Conservation (phyloP, 2,797 vertebrate species). For the Nannoperca australis region DNA sequence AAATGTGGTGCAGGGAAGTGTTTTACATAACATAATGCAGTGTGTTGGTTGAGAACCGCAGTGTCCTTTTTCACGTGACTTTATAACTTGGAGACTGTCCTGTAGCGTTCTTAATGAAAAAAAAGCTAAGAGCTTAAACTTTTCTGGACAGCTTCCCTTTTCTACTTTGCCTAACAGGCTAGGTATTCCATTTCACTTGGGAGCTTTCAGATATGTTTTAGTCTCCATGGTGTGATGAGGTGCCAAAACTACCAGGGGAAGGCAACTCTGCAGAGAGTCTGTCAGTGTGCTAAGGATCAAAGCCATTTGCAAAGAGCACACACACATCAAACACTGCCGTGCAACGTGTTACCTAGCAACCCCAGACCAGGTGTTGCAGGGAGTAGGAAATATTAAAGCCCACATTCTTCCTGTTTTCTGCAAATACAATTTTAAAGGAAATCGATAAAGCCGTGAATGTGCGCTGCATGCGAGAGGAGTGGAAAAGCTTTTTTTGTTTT, state of each 20-base stretch:
- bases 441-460: slow-evolving; percentile 76
- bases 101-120: slow-evolving; percentile 62
- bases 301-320: slow-evolving; percentile 83
- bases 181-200: slow-evolving; percentile 77
- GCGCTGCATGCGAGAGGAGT: slow-evolving; percentile 56
- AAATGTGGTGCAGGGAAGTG: slow-evolving; percentile 31
- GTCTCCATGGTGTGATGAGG: slow-evolving; percentile 77
- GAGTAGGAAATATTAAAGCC: slow-evolving; percentile 78
- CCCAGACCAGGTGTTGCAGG: slow-evolving; percentile 81
- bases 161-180: slow-evolving; percentile 79
- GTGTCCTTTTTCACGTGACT: slow-evolving; percentile 37
- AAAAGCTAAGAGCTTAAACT: slow-evolving; percentile 69
- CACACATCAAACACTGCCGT: slow-evolving; percentile 79
- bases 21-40: slow-evolving; percentile 20
- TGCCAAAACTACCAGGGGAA: slow-evolving; percentile 80
- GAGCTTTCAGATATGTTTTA: slow-evolving; percentile 82
- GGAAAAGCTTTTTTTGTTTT: slow-evolving; percentile 29
- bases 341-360: slow-evolving; percentile 87
- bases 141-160: slow-evolving; percentile 74
- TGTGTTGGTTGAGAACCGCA: slow-evolving; percentile 17
- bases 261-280: slow-evolving; percentile 77
- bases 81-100: slow-evolving; percentile 37
- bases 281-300: slow-evolving; percentile 83
- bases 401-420: slow-evolving; percentile 76
- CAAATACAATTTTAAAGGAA: slow-evolving; percentile 81